These are phyloP conservation scores for Lepidocyrtinus sp. DNA, from an alignment of 2,888 invertebrate genomes.

Conservation along the genomic window DNA sequence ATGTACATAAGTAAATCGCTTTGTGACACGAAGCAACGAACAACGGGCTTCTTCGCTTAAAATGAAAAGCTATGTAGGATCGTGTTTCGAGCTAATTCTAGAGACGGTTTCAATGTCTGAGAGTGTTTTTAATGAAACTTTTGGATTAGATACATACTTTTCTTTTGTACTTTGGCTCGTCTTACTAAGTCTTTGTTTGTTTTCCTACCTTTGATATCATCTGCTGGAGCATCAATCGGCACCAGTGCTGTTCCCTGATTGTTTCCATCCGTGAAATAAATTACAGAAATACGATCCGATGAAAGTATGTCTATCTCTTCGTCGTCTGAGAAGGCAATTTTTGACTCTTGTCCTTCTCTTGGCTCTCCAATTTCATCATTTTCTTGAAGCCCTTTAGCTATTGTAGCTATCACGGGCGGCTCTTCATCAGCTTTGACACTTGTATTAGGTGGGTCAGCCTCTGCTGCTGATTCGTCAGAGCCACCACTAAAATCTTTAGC, in stretches of 20 bases:
- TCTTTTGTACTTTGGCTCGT: too few species aligned
- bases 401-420: slow-evolving; percentile 1
- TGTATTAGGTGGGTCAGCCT: slow-evolving; percentile 47
- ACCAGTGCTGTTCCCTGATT: slow-evolving; percentile 68
- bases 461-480: slow-evolving; percentile 49
- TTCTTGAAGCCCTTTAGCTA: background rate
- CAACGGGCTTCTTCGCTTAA: too few species aligned
- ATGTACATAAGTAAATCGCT: too few species aligned
- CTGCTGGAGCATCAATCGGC: slow-evolving; percentile 67
- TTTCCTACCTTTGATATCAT: slow-evolving; percentile 69
- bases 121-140: too few species aligned
- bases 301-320: slow-evolving; percentile 21
- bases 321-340: background rate
- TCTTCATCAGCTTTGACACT: slow-evolving; percentile 35
- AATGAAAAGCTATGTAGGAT: too few species aligned
- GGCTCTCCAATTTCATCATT: background rate
- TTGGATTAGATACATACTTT: too few species aligned
- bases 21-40: too few species aligned
- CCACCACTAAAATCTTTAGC: slow-evolving; percentile 48
- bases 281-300: slow-evolving; percentile 50
- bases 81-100: too few species aligned
- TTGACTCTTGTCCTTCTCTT: slow-evolving; percentile 43
- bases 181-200: slow-evolving; percentile 16
- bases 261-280: slow-evolving; percentile 65
- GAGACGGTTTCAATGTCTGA: too few species aligned